Evolutionary conservation across 2,888 invertebrate genomes (phyloP).

Genomic region (Eurytoma adleriae): DNA sequence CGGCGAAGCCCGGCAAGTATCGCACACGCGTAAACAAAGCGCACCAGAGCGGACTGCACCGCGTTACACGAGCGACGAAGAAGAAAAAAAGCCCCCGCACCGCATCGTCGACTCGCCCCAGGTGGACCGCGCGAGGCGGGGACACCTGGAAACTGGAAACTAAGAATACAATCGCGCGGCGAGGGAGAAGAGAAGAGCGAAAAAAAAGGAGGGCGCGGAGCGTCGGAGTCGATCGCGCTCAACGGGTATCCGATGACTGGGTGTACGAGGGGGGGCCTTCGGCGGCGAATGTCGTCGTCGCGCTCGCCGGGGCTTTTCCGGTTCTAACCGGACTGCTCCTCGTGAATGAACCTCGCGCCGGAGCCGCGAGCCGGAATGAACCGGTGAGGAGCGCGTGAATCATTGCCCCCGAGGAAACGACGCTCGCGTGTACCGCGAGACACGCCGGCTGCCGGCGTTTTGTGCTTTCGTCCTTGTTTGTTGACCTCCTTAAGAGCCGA

Average conservation of each 20-base stretch:
- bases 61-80: too few relatives aligned
- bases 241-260: constrained; percentile 61
- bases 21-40: too few relatives aligned
- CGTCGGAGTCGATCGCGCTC: constrained; percentile 16
- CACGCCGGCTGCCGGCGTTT: too few relatives aligned
- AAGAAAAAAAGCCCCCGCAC: too few relatives aligned
- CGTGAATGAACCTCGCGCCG: background rate
- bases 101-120: too few relatives aligned
- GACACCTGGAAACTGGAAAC: constrained; percentile 18
- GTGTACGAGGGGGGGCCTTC: constrained; percentile 44
- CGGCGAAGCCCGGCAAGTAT: too few relatives aligned
- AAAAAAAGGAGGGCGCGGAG: background rate
- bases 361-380: constrained; percentile 42
- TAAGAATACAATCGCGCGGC: background rate
- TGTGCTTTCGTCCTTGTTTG: too few relatives aligned
- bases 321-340: constrained; percentile 60
- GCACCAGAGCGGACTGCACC: too few relatives aligned
- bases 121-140: background rate
- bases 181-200: background rate
- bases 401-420: too few relatives aligned
- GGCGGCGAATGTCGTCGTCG: constrained; percentile 30
- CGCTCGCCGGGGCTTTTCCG: constrained; percentile 64
- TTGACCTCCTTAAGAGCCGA: too few relatives aligned
- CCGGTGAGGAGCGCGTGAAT: constrained; percentile 35
- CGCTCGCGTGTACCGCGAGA: too few relatives aligned